Evolutionary conservation across 1,140 invertebrate genomes (phyloP).

Genomic region (Drosophila bipectinata): DNA sequence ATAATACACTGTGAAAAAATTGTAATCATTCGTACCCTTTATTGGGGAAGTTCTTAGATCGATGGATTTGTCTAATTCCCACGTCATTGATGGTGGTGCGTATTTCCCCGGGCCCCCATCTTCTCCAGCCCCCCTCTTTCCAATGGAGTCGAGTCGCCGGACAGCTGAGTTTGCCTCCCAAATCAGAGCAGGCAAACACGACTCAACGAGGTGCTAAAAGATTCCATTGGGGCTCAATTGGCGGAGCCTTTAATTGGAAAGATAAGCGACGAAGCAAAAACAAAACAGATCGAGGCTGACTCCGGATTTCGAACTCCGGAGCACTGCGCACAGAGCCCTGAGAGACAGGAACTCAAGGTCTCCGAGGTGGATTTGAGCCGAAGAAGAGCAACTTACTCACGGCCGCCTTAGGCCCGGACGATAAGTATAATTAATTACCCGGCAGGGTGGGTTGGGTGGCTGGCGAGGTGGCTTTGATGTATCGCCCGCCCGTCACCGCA

Average conservation of each 20-base stretch:
- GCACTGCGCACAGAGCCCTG: neutral
- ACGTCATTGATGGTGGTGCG: constrained; percentile 19
- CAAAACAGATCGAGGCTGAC: constrained; percentile 1
- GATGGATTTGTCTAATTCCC: neutral
- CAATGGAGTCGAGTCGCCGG: neutral
- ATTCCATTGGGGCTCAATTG: constrained; percentile 44
- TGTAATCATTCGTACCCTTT: neutral
- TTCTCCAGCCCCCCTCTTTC: neutral
- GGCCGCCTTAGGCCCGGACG: constrained; percentile 53
- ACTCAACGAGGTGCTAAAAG: constrained; percentile 71
- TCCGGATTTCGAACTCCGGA: neutral
- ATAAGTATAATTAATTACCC: constrained; percentile 77
- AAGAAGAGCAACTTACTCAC: constrained; percentile 56
- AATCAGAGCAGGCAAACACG: constrained; percentile 69
- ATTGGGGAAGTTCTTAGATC: too few species aligned
- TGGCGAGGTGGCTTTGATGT: constrained; percentile 64
- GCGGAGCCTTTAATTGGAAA: constrained; percentile 51
- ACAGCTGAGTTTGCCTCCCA: constrained; percentile 21
- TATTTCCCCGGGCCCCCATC: constrained; percentile 3
- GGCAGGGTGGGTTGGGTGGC: constrained; percentile 27
- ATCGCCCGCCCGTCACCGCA: constrained; percentile 48
- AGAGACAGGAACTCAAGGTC: constrained; percentile 14
- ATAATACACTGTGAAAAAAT: neutral
- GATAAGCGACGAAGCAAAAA: constrained; percentile 32
- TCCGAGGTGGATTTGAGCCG: neutral